A percentile compares a stretch with the other conserved stretches of the same genome.
phyloP scores from a whole-genome alignment of 2,113 vertebrate genomes.

The Rhinoptilus africanus region DNA sequence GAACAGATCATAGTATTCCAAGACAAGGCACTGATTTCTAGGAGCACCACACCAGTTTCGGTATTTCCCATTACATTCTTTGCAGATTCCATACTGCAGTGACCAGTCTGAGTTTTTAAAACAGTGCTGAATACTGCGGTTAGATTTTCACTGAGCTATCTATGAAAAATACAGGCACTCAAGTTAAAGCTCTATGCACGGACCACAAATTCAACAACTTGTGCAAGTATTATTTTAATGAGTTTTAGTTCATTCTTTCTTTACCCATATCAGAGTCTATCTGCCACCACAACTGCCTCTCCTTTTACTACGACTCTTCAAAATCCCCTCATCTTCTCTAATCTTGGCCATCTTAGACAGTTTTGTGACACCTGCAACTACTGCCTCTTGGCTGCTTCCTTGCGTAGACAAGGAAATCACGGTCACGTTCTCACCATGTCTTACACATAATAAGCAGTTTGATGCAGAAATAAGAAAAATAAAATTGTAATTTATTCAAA shows the following conservation, averaged over 20 bases:
- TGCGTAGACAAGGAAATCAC: fast-evolving
- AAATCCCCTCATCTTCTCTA: not conserved
- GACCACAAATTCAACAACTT: not conserved
- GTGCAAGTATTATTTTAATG: not conserved
- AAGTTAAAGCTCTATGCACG: not conserved
- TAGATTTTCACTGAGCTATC: not conserved
- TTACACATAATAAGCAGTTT: not conserved
- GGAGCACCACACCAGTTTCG: not conserved
- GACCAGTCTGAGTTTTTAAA: not conserved
- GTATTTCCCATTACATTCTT: not conserved
- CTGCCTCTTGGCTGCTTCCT: not conserved
- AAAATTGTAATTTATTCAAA: not conserved
- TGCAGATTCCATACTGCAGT: not conserved
- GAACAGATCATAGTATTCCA: not conserved
- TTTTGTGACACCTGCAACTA: not conserved
- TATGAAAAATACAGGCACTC: not conserved
- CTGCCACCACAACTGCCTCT: not conserved
- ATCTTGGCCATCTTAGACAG: not conserved
- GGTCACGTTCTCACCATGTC: not conserved
- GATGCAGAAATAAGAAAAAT: not conserved
- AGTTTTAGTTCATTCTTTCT: not conserved
- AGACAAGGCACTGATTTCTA: not conserved
- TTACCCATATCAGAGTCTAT: not conserved
- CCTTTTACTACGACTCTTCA: not conserved
- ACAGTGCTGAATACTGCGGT: not conserved